phyloP scores from a whole-genome alignment of 2,888 invertebrate genomes.

The Sinopyrophorus schimmeli region DNA sequence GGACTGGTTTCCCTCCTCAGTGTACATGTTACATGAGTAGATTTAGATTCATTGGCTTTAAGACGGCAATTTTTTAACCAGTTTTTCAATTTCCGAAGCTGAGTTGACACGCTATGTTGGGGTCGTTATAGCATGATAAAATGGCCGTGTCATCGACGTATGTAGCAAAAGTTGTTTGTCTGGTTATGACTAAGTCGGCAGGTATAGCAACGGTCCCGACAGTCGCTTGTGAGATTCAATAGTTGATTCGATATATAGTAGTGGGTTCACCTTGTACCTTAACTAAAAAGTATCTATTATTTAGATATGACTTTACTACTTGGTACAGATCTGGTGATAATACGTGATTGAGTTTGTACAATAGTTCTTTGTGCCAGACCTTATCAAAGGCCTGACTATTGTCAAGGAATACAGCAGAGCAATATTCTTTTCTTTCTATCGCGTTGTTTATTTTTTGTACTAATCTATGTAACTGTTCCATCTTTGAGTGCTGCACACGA shows the following conservation, averaged over 20 bases:
- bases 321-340: slow-evolving; percentile 2
- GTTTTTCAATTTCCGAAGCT: too few species aligned
- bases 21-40: too few species aligned
- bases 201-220: too few species aligned
- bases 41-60: too few species aligned
- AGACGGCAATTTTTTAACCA: too few species aligned
- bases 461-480: not conserved
- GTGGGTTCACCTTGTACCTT: slow-evolving; percentile 3
- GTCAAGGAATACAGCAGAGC: slow-evolving; percentile 1
- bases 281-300: slow-evolving; percentile 2
- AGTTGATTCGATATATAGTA: not conserved
- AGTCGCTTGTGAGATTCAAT: not conserved
- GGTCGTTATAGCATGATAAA: too few species aligned
- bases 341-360: not conserved
- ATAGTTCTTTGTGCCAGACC: slow-evolving; percentile 1
- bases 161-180: too few species aligned
- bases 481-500: not conserved
- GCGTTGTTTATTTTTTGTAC: slow-evolving; percentile 1
- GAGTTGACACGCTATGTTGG: too few species aligned
- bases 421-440: slow-evolving; percentile 2
- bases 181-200: too few species aligned
- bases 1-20: too few species aligned
- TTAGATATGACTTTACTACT: slow-evolving; percentile 1
- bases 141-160: too few species aligned
- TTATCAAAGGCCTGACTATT: not conserved